Base-by-base conservation (phyloP, 1,140 invertebrate species). In the Nymphalis io region DNA sequence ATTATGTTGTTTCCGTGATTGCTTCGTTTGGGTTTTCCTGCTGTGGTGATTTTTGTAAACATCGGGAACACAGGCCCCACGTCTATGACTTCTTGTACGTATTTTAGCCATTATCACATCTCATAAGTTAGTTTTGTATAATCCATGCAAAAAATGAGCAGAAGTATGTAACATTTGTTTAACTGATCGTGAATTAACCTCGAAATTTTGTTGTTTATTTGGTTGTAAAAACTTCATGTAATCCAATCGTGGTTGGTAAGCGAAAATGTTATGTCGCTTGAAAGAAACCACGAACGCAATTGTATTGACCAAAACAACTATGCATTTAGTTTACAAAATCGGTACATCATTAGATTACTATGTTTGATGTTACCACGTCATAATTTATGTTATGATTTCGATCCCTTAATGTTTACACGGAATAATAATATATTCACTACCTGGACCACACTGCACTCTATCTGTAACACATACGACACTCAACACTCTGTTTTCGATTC, bases 11-110 rank as follows among this genome's bases (percentile, higher is more conserved):
- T 83, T 79, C 73, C 79, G 83, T 91, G 87, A 87, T 82, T 72
- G 76, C 78, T 80, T 80, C 78, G 72, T 82, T 83, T 82, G 73
- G 79, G 72, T 75, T 69, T 72, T 74, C 79, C 76, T 78, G 74
- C 81, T 81, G 79, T 81, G 77, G 84, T 85, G 82, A 80, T 80
- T 85, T 81, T 90, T 87, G 87, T 90, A 90, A 89, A 91, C 88
- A 91, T 89, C 85, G 81, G 85, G 81, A 87, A 79, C 79, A 75
- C 82, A 82, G 84, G 82, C 81, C 81, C 84, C 89, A 91, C 89
- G 89, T 91, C 88, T 91, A 91, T 91, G 89, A 87, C 78, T 91
- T 90, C 83, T 89, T 84, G 89, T 91, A 85, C 77, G 89, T 89
- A 89, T 91, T 85, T 83, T 81, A 81, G 82, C 80, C 80, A 86